Evolutionary conservation across 2,113 vertebrate genomes (phyloP).

Genomic region (Pithys albifrons): DNA sequence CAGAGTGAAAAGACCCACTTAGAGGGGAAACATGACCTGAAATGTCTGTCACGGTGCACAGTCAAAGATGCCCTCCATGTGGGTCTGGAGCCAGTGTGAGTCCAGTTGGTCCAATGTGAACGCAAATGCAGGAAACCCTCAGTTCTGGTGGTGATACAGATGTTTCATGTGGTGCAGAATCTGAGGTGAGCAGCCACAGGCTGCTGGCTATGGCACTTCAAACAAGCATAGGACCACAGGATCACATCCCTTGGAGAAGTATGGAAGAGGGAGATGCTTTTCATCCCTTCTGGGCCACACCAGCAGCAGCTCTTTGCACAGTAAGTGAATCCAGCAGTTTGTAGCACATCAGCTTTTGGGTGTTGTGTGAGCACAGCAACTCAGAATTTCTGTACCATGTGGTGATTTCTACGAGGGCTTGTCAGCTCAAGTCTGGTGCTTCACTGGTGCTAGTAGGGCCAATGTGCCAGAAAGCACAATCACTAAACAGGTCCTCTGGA

Average conservation of each 20-base stretch:
- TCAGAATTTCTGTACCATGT: not conserved
- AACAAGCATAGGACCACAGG: not conserved
- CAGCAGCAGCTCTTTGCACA: not conserved
- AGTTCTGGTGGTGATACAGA: rapidly evolving
- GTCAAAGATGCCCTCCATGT: not conserved
- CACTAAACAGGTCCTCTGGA: not conserved
- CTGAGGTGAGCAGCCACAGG: not conserved
- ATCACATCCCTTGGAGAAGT: not conserved
- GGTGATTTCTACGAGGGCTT: not conserved
- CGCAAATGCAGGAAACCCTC: rapidly evolving
- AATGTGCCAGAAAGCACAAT: not conserved
- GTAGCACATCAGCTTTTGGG: not conserved
- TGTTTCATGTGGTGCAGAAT: not conserved
- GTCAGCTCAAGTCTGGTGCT: not conserved
- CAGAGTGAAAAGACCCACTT: not conserved
- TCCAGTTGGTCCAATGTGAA: not conserved
- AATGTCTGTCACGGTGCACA: not conserved
- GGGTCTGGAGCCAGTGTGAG: not conserved
- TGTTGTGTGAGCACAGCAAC: not conserved
- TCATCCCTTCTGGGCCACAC: not conserved
- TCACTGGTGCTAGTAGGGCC: not conserved
- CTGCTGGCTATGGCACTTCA: not conserved
- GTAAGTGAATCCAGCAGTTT: not conserved
- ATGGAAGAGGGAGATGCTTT: not conserved
- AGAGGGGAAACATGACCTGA: not conserved